These are phyloP conservation scores for Pseudomyrmex flavicornis DNA, from an alignment of 1,140 invertebrate genomes.

Conservation along the genomic window DNA sequence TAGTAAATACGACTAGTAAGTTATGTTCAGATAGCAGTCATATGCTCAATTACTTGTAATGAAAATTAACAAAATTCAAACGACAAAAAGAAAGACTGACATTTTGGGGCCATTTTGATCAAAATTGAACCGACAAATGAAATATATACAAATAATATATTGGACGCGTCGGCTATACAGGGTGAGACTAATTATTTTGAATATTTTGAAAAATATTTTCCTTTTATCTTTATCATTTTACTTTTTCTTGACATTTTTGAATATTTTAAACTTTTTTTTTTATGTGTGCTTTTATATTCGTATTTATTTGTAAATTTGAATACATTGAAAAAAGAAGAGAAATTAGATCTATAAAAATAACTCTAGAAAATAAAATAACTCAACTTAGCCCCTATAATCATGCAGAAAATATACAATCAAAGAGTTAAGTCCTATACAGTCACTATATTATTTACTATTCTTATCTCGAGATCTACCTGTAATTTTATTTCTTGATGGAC, in stretches of 20 bases:
- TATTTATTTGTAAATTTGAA: slow-evolving; percentile 4
- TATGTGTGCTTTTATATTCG: slow-evolving; percentile 7
- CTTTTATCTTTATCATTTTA: not conserved
- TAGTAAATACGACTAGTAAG: too few relatives aligned
- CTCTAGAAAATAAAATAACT: not conserved
- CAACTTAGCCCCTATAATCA: slow-evolving; percentile 30
- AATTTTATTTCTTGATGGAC: slow-evolving; percentile 45
- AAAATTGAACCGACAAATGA: slow-evolving; percentile 64
- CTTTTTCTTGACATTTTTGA: not conserved
- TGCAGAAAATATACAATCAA: slow-evolving; percentile 29
- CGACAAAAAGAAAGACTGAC: slow-evolving; percentile 80
- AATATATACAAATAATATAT: slow-evolving; percentile 35
- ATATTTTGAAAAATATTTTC: not conserved
- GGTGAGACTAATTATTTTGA: slow-evolving; percentile 30
- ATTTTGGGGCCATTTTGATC: slow-evolving; percentile 80
- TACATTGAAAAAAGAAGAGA: not conserved
- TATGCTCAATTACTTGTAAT: slow-evolving; percentile 72
- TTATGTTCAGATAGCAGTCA: slow-evolving; percentile 42
- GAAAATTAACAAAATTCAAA: slow-evolving; percentile 76
- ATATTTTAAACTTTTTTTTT: not conserved
- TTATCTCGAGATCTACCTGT: slow-evolving; percentile 48
- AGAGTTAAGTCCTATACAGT: slow-evolving; percentile 38
- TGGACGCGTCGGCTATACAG: slow-evolving; percentile 47
- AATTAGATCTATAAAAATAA: not conserved
- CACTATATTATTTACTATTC: slow-evolving; percentile 40